Evolutionary conservation across 2,113 vertebrate genomes (phyloP).

Genomic region (Delphinapterus leucas): DNA sequence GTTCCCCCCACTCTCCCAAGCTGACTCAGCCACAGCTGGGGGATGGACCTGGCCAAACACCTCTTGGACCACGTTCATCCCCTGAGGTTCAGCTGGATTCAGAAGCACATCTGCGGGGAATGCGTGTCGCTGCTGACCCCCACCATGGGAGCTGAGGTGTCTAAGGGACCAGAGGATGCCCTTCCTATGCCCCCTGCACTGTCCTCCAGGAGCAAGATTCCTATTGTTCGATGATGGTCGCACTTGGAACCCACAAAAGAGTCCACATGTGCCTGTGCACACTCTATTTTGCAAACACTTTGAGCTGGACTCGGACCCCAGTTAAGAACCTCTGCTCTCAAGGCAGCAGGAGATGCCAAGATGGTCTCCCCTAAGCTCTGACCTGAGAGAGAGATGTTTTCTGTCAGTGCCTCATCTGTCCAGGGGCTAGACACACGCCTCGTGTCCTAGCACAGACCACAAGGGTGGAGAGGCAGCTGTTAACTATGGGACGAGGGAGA

Average conservation of each 20-base stretch:
- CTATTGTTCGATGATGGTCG: not conserved
- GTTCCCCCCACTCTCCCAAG: not conserved
- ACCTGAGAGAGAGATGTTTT: not conserved
- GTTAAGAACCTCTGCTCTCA: not conserved
- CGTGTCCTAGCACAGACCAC: not conserved
- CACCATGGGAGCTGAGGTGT: not conserved
- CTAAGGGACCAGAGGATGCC: not conserved
- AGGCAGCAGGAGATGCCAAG: not conserved
- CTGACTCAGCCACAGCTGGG: not conserved
- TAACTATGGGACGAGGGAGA: not conserved
- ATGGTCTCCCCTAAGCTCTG: not conserved
- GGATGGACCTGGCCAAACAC: not conserved
- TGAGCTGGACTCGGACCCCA: not conserved
- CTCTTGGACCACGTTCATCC: not conserved
- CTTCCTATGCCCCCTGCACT: not conserved
- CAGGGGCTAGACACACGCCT: not conserved
- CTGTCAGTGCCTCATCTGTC: not conserved
- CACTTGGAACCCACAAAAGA: not conserved
- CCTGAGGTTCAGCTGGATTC: not conserved
- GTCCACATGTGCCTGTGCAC: not conserved
- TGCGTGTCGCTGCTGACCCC: not conserved
- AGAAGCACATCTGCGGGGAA: not conserved
- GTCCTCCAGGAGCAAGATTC: not conserved
- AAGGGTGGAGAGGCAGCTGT: not conserved
- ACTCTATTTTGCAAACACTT: not conserved